Evolutionary conservation across 2,888 invertebrate species (phyloP), one percentile per base, ranked within the genome.

Genomic region (Odontomyia ornata): DNA sequence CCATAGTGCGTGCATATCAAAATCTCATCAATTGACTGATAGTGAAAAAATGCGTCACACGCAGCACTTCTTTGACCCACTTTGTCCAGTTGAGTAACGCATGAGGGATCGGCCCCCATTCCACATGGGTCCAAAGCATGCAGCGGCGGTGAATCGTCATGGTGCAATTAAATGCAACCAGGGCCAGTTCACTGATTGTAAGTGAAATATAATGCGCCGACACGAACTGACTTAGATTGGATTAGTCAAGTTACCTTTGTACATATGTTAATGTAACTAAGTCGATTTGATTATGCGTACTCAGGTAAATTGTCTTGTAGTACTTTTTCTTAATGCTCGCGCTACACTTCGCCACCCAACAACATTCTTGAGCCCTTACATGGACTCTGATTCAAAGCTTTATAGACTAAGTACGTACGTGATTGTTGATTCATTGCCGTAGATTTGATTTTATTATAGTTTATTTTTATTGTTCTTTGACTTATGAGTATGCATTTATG

Each of bases 391-490:
- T 23, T 60, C 1, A 3, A 25, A 60, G 60, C 9, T 18, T n/a
- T 25, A 52, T 36, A 36, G 36, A 36, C 25, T 60, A 64, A 36
- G 57, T 11, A 25, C 5, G 28, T 64, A 64, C 64, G 64, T 64
- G 64, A 11, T 30, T 27, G 64, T 64, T n/a, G 30, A 64, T 30
- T 64, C 64, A 64, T 64, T 64, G 64, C 30, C 27, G 30, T 64
- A 25, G 64, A 64, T 64, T 30, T 64, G 3, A 28, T 30, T 64
- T 27, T 30, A 64, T 28, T 64, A 11, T 28, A n/a, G n/a, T n/a
- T 30, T 64, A 13, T 64, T 30, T 64, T 27, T 30, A 64, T 28
- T 64, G 27, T 28, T 64, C 15, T 0, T 18, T 30, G 13, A 64
- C 30, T 28, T 25, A 60, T 60, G 60, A 13, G 18, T 60, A 25